Evolutionary conservation across 2,888 invertebrate species (phyloP).

Genomic region (Luperina testacea): DNA sequence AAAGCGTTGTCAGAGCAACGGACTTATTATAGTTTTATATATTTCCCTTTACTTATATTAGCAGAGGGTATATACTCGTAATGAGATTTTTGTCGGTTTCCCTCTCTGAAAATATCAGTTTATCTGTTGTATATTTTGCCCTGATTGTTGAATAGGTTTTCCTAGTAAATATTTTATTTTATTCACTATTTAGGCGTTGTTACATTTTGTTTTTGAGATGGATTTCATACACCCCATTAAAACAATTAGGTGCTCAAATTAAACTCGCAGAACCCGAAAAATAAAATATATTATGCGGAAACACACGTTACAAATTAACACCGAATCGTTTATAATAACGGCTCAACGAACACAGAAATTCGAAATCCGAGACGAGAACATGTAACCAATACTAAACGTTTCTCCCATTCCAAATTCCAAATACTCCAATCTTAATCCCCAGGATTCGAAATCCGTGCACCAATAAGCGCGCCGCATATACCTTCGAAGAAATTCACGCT

Average conservation of each 20-base stretch:
- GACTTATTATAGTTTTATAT: conserved; percentile 20
- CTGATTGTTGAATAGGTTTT: conserved; percentile 3
- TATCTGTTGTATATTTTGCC: conserved; percentile 6
- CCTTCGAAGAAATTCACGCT: conserved; percentile 26
- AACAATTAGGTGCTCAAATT: not conserved
- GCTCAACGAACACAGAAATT: conserved; percentile 26
- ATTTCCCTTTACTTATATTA: not conserved
- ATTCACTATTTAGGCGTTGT: not conserved
- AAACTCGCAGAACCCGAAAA: conserved; percentile 5
- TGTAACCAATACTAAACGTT: conserved; percentile 31
- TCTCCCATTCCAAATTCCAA: conserved; percentile 22
- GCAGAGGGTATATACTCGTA: not conserved
- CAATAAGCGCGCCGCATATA: conserved; percentile 25
- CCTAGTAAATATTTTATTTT: not conserved
- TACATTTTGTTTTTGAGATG: not conserved
- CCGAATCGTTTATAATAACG: conserved; percentile 16
- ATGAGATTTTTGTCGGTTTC: conserved; percentile 7
- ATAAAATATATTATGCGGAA: not conserved
- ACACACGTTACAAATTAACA: conserved; percentile 8
- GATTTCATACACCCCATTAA: not conserved
- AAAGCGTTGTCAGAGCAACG: conserved; percentile 27
- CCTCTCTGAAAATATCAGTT: not conserved
- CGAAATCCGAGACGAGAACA: conserved; percentile 24
- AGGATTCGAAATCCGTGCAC: conserved; percentile 44
- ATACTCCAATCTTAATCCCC: conserved; percentile 45